Evolutionary conservation across 1,140 invertebrate genomes (phyloP), one percentile per base, ranked within the genome.

Genomic region (Atta colombica): DNA sequence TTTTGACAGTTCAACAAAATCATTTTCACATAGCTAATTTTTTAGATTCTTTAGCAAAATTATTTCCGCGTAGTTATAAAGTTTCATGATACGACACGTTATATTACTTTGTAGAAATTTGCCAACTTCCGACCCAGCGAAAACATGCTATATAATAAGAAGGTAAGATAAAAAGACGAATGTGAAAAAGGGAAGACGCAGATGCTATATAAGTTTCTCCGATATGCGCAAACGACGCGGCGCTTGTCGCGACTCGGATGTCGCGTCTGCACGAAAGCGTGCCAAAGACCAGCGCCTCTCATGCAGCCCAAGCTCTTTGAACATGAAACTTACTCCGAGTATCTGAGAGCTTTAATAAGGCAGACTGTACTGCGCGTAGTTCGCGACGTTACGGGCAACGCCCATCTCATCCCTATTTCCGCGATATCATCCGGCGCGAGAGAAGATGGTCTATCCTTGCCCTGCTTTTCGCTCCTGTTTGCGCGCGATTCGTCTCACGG

Each of bases 331-430:
- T 86, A 68, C 25, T 77, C 49, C 65, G 35, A 14, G 53, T 86
- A 86, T 61, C 65, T 18, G 63, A 61, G 77, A 86, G 85, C 75
- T 86, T 86, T 86, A 86, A 86, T 86, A 86, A 86, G 85, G 53
- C 82, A 21, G 69, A 45, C 74, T 63, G 31, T 51, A 51, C 51
- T 16, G 49, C 65, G 14, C 45, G 8, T 51, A 75, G 55, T 75
- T 74, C 55, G 55, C 55, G 69, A 80, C 49, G 84, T 86, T 16
- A 31, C 61, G 39, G 85, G 77, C 85, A 72, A 86, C 77, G 77
- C 77, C 66, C 85, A 82, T 39, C 77, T 78, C 61, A 31, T 66
- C 74, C 49, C 74, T 39, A 74, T 84, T 74, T 84, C 69, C 80
- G 68, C 49, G 80, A 68, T 31, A 72, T 82, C 55, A 82, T 82